phyloP scores from a whole-genome alignment of 1,140 invertebrate species.

The Drosophila kepulauana region DNA sequence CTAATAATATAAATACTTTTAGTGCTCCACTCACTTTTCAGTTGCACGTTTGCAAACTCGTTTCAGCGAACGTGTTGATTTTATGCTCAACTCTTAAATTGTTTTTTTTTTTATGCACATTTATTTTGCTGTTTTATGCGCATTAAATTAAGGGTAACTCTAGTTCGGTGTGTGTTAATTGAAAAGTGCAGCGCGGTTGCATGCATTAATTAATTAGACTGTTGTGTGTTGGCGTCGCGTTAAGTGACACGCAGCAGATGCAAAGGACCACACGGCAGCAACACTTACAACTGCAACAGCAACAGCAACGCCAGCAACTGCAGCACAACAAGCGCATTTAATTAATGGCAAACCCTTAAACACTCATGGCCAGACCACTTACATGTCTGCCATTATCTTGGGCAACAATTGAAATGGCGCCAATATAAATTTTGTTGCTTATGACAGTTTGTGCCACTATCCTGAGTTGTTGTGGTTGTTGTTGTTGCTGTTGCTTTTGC shows the following conservation, averaged over 20 bases:
- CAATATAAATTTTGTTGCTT: slow-evolving; percentile 61
- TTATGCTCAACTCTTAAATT: background rate
- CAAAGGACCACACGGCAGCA: slow-evolving; percentile 58
- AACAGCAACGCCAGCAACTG: slow-evolving; percentile 23
- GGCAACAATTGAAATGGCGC: slow-evolving; percentile 66
- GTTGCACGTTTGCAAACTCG: background rate
- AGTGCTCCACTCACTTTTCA: background rate
- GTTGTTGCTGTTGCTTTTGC: slow-evolving; percentile 37
- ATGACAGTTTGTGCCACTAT: slow-evolving; percentile 62
- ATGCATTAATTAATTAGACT: slow-evolving; percentile 80
- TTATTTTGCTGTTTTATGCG: background rate
- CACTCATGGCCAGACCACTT: slow-evolving; percentile 54
- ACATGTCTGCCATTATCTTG: slow-evolving; percentile 40
- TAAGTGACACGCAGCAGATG: slow-evolving; percentile 39
- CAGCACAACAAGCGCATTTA: slow-evolving; percentile 66
- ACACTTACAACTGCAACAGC: slow-evolving; percentile 25
- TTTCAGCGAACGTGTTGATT: background rate
- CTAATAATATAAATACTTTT: background rate
- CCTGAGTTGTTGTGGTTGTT: slow-evolving; percentile 8
- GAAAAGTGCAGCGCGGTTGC: slow-evolving; percentile 31
- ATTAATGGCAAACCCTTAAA: slow-evolving; percentile 74
- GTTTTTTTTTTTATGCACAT: background rate
- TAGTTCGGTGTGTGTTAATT: background rate
- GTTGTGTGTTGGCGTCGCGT: slow-evolving; percentile 59
- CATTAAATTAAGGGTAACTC: slow-evolving; percentile 17